Evolutionary conservation across 1,140 invertebrate species (phyloP), one percentile per base, ranked within the genome.

Genomic region (Zaprionus taronus): DNA sequence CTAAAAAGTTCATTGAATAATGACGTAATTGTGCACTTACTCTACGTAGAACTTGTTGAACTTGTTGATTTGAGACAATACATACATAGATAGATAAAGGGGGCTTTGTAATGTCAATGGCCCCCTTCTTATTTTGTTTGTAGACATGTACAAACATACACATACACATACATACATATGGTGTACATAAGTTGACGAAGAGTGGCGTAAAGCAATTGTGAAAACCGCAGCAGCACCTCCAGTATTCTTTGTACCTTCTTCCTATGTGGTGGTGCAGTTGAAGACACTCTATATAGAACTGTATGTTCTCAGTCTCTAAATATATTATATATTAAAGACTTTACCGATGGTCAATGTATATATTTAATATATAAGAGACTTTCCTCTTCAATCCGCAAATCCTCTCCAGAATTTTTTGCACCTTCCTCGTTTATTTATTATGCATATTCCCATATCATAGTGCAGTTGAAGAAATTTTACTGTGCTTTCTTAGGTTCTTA

Each of bases 11-110:
- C 36, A 69, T 14, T 67, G 17, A 66, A 38, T 72, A 24, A 31
- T 75, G 64, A 51, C 67, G 72, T 71, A 71, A 44, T 34, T 20
- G 24, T 41, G 53, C 11, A 38, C 60, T 34, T 49, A 55, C 58
- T 44, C 58, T 44, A 11, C 15, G 26, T 15, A 9, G 31, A 53
- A 36, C 53, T 51, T 53, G 66, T 72, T 58, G 34, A 11, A 56
- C 60, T 47, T 51, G 9, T 63, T 22, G 9, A 36, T 64, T 47
- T 24, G 58, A 28, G 26, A 53, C 24, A n/a, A n/a, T n/a, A n/a
- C n/a, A 44, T 31, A 28, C 38, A 41, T 67, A 22, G 38, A 51
- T 51, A 22, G 20, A 51, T 22, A 51, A 47, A 47, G n/a, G 5
- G 7, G 41, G 12, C 47, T 22, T 4, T 24, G 20, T 12, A 20